A percentile compares a stretch with the other conserved stretches of the same genome.
These are phyloP conservation scores for Epirrhoe alternata DNA, from an alignment of 2,888 invertebrate genomes.

Conservation along the genomic window DNA sequence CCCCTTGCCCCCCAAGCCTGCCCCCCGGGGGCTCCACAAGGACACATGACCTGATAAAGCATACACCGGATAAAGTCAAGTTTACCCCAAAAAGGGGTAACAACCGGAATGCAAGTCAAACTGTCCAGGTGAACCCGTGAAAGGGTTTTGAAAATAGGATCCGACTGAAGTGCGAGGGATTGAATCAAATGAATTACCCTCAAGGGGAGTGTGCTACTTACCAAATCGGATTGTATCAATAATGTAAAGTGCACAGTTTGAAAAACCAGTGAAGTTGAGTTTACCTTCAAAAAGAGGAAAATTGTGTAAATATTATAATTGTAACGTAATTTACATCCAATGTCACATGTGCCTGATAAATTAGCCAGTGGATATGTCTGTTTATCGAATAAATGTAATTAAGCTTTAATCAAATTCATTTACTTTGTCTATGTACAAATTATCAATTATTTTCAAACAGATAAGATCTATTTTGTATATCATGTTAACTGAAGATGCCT, in stretches of 20 bases:
- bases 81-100: background rate
- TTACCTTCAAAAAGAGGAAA: background rate
- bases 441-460: no score
- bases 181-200: background rate
- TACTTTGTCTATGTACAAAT: no score
- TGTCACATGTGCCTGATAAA: background rate
- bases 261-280: slow-evolving; percentile 21
- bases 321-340: background rate
- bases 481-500: slow-evolving; percentile 55
- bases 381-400: no score
- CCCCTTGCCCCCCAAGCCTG: slow-evolving; percentile 71
- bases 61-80: background rate
- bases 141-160: background rate
- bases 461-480: slow-evolving; percentile 39
- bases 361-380: background rate
- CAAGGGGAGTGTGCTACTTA: background rate
- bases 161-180: background rate
- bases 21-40: slow-evolving; percentile 47
- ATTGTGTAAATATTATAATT: no score
- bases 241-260: background rate
- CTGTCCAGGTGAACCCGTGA: background rate
- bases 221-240: background rate
- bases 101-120: background rate
- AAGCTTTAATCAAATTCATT: no score
- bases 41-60: background rate